Base-by-base conservation (phyloP, 2,113 vertebrate species). In the Myotis davidii region DNA sequence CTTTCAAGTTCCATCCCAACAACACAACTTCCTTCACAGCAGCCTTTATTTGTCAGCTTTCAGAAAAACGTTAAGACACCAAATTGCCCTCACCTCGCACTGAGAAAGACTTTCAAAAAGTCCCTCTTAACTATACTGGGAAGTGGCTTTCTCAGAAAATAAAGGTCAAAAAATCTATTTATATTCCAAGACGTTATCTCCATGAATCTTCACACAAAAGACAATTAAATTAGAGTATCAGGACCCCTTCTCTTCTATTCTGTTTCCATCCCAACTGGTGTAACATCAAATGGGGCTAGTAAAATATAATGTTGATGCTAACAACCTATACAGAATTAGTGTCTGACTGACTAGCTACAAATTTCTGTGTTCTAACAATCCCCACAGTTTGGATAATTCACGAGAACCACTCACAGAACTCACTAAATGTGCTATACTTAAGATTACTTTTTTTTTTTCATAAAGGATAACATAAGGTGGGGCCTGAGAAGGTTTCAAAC, bases 41-140 rank as follows among this genome's bases (percentile, higher is more conserved):
- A 79, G 54, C 50, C 27, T 37, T 42, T 70, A 42, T 34, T 76
- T 9, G 39, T 64, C 25, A 87, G 14, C 37, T 88, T 94, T 77
- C 82, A 95, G 76, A 34, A 90, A 93, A 95, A 87, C 8, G 12
- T 69, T 74, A 18, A 67, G 29, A 50, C 82, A 65, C 52, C 23
- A 93, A 77, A 27, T 72, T 42, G 25, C 70, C 78, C 37, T 83
- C n/a, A 76, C 10, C n/a, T 29, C 5, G 1, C 52, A 90, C 27
- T 6, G 50, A 89, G 14, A 39, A 69, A 67, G 9, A 92, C n/a
- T 50, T 67, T 81, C 29, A 14, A 85, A 64, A 92, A 48, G 6
- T 50, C 8, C 16, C 12, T 74, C 34, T 93, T 69, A 79, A 48
- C 32, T 76, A 48, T 42, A 32, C 5, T 72, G n/a, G 9, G 21